Evolutionary conservation across 2,888 invertebrate genomes (phyloP).

Genomic region (Julus scanicus): DNA sequence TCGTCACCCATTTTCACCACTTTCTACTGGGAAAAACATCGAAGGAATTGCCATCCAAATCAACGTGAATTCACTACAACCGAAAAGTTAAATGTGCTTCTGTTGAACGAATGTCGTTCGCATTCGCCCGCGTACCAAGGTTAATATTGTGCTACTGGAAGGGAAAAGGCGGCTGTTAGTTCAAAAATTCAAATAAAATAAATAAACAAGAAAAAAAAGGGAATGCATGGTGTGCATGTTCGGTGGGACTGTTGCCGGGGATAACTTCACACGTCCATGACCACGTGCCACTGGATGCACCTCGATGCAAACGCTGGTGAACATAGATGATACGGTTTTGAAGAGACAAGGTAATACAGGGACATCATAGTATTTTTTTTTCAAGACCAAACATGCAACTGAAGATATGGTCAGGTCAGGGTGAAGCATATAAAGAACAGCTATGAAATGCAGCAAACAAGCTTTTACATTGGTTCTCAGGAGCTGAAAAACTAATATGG

Average conservation of each 20-base stretch:
- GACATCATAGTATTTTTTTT: background rate
- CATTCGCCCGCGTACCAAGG: slow-evolving; percentile 9
- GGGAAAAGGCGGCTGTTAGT: slow-evolving; percentile 27
- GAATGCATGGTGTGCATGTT: slow-evolving; percentile 5
- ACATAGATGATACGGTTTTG: background rate
- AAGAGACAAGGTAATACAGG: background rate
- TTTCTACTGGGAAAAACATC: slow-evolving; percentile 8
- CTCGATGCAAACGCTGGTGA: slow-evolving; percentile 11
- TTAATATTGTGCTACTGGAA: slow-evolving; percentile 33
- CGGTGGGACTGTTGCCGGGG: background rate
- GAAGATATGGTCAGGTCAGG: background rate
- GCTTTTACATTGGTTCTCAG: background rate
- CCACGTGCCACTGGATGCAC: background rate
- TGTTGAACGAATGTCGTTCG: slow-evolving; percentile 1
- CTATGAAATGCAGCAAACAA: background rate
- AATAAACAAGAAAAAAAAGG: background rate
- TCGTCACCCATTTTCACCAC: slow-evolving; percentile 5
- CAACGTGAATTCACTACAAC: slow-evolving; percentile 33
- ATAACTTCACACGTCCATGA: background rate
- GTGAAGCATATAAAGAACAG: background rate
- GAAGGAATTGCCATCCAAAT: slow-evolving; percentile 33
- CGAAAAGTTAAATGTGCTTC: slow-evolving; percentile 28
- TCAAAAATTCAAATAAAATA: background rate
- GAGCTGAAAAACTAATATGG: background rate
- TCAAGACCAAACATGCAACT: background rate